Base-by-base conservation (phyloP, 1,140 invertebrate species). In the Camponotus pennsylvanicus region DNA sequence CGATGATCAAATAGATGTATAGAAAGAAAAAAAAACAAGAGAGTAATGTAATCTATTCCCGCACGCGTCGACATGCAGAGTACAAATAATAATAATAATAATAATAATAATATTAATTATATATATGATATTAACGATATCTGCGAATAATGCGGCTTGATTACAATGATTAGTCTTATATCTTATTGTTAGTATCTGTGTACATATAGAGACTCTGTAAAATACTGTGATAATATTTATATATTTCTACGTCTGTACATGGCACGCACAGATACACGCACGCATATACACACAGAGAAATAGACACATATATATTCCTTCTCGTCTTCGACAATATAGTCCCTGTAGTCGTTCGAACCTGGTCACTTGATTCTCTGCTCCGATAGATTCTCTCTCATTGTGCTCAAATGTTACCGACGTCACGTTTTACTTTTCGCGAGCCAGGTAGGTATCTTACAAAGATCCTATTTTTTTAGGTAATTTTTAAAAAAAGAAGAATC, bases 181-280 rank as follows among this genome's bases (percentile, higher is more conserved):
- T 93, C 15, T 91, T 94, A 45, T 45, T 45, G 42, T 45, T 93
- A 93, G 45, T 92, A 94, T 93, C 92, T 91, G 90, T 94, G 93
- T 94, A 94, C 92, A 94, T 94, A 94, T 52, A 52, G 49, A 52
- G 49, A 94, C 91, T 94, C 93, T 94, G 59, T 42, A 94, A 94
- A 94, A 94, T 94, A 94, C 94, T 94, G 94, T 94, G 94, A 94
- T 94, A 94, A 94, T 94, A 94, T 94, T 94, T 94, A 94, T 94
- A 94, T 92, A 89, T 92, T 91, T 93, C 92, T 93, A 91, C 89
- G 91, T 42, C 49, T 86, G 67, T 67, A 66, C 49, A 67, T n/a
- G 34, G 66, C 69, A 77, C 76, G 85, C 57, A 78, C 63, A 76
- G 61, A 86, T 40, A 70, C 83, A 88, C 45, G 75, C 64, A 73